phyloP scores from a whole-genome alignment of 1,140 invertebrate species.

The Antheraea pernyi region DNA sequence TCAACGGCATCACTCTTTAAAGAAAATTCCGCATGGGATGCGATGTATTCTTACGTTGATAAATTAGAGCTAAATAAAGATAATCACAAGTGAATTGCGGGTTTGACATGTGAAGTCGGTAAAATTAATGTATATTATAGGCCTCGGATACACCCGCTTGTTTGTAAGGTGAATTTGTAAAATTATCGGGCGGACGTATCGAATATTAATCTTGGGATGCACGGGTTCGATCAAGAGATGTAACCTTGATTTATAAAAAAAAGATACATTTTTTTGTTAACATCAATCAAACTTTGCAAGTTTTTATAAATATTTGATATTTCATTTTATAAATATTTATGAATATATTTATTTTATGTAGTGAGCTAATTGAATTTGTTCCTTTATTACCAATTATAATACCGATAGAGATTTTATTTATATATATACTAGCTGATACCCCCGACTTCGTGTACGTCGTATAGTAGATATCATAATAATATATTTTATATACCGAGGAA shows the following conservation, averaged over 20 bases:
- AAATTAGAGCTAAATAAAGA: slow-evolving; percentile 73
- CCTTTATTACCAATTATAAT: no score
- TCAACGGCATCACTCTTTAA: neutral
- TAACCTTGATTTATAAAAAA: neutral
- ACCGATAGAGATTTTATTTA: no score
- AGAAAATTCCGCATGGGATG: neutral
- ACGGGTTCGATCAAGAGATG: slow-evolving; percentile 4
- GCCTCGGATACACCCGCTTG: slow-evolving; percentile 51
- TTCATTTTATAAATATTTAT: no score
- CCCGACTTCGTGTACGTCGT: no score
- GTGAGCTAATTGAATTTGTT: no score
- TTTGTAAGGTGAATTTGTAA: slow-evolving; percentile 65
- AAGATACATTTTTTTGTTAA: neutral
- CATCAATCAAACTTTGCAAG: neutral
- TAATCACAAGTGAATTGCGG: slow-evolving; percentile 64
- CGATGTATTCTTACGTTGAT: slow-evolving; percentile 29
- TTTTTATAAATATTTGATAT: neutral
- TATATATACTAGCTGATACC: no score
- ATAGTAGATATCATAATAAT: no score
- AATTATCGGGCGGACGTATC: slow-evolving; percentile 63
- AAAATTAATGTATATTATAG: slow-evolving; percentile 75
- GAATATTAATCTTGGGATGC: slow-evolving; percentile 53
- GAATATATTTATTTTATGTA: no score
- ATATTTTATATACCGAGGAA: no score
- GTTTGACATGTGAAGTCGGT: slow-evolving; percentile 69